A percentile compares a stretch with the other conserved stretches of the same genome.
Conservation (phyloP, 2,113 vertebrate genomes). For the Heteronetta atricapilla region DNA sequence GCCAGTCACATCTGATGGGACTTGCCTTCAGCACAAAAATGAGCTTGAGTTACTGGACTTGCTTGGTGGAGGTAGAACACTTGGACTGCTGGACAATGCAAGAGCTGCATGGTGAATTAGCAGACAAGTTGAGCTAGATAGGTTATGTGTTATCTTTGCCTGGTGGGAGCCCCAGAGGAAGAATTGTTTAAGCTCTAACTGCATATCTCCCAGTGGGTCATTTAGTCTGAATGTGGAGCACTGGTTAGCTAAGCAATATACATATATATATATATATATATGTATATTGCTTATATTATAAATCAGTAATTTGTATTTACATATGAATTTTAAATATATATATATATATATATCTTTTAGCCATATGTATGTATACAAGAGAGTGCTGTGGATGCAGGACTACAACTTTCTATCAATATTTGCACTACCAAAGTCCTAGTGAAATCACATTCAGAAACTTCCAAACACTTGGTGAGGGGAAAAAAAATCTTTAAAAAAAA, state of each 20-base stretch:
- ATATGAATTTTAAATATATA: too few species aligned
- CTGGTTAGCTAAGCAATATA: not conserved
- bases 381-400: not conserved
- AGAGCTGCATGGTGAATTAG: not conserved
- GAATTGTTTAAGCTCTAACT: not conserved
- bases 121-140: not conserved
- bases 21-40: not conserved
- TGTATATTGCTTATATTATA: too few species aligned
- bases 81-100: not conserved
- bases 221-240: not conserved
- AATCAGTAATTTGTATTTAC: too few species aligned
- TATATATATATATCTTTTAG: too few species aligned
- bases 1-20: not conserved
- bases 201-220: not conserved
- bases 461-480: not conserved
- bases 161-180: not conserved
- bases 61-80: not conserved
- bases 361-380: too few species aligned
- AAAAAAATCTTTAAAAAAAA: not conserved
- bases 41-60: not conserved
- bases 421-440: not conserved
- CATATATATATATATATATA: not conserved
- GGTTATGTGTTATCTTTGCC: not conserved
- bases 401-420: accelerated
- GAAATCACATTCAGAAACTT: not conserved